These are phyloP conservation scores for Microcebus lehilahytsara DNA, from an alignment of 2,113 vertebrate species.

Conservation along the genomic window DNA sequence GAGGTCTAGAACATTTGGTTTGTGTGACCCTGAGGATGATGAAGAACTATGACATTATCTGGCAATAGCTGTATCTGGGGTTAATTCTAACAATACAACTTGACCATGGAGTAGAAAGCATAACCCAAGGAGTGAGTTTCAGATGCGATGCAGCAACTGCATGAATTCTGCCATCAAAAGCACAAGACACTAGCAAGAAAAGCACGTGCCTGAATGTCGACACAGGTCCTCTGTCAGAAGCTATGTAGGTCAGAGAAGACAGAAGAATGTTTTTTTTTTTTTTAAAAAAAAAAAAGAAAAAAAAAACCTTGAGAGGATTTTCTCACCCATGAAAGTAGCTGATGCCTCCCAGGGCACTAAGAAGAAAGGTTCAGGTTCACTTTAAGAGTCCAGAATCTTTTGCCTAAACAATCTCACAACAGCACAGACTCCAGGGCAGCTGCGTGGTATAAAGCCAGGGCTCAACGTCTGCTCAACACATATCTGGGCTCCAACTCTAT, in stretches of 20 bases:
- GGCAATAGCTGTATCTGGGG: neutral
- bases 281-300: neutral
- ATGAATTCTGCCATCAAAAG: neutral
- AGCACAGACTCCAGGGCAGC: neutral
- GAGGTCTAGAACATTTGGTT: neutral
- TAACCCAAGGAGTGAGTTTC: neutral
- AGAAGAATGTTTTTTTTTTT: neutral
- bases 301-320: neutral
- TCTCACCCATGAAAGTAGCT: neutral
- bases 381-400: neutral
- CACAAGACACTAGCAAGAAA: neutral
- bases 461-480: neutral
- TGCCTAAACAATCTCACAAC: neutral
- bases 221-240: neutral
- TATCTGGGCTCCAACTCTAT: neutral
- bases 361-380: neutral
- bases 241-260: neutral
- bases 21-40: neutral
- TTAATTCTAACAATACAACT: neutral
- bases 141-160: neutral
- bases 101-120: neutral
- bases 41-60: neutral
- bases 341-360: neutral
- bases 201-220: neutral
- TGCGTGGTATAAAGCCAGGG: neutral